Evolutionary conservation across 2,113 vertebrate species (phyloP), one percentile per base, ranked within the genome.

Genomic region (Ailurus styani): DNA sequence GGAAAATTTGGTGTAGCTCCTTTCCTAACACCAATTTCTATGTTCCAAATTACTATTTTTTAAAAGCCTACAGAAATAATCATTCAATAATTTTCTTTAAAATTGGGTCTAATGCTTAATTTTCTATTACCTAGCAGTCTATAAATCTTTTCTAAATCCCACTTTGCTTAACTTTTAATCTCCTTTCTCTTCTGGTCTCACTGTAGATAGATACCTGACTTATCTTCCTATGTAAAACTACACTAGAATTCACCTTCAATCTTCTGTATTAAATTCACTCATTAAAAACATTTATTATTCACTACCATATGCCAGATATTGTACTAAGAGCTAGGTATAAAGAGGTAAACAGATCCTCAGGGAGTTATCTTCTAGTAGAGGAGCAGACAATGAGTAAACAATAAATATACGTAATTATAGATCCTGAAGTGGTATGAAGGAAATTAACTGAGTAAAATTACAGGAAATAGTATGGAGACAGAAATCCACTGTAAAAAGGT

Each of bases 211-310:
- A 82, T 11, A 91, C 72, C 29, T 54, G 37, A 96, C 14, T 84
- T 92, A 87, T 37, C 13, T 86, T 90, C 42, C 72, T 89, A 77
- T 34, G 23, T 84, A 50, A 57, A 98, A 88, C 82, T 81, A 73
- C 13, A 75, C 8, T 55, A 93, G 34, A 81, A 96, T 78, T 94
- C n/a, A 93, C 13, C 25, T 70, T 92, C 42, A 94, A 78, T 70
- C 14, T 93, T 93, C 62, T 87, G n/a, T 81, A 96, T 93, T 96
- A 96, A 68, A 94, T 75, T 84, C 20, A 77, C 70, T 91, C 66
- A 91, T 73, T 91, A 79, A 89, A 93, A 21, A 70, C 27, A 96
- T 73, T 86, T 91, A 73, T 93, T 84, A 81, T 87, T 94, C 18
- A 89, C 21, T 90, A 90, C 8, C 20, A 21, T 90, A 73, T 87